Base-by-base conservation (phyloP, 2,797 vertebrate species). In the Pangasius krempfi region DNA sequence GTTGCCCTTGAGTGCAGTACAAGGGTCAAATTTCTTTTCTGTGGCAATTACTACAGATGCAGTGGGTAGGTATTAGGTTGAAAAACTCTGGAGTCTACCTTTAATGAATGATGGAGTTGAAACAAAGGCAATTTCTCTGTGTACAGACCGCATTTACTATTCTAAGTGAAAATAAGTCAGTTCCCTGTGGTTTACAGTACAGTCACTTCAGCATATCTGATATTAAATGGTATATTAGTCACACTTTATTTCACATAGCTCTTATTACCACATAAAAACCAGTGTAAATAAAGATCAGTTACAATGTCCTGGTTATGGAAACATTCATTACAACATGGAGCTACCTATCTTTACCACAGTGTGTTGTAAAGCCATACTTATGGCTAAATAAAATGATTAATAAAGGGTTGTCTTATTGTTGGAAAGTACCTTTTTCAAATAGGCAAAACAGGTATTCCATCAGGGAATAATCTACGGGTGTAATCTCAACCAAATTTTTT, bases 121-220 rank as follows among this genome's bases (percentile, higher is more conserved):
- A 54, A 40, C 33, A n/a, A 70, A 62, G 5, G 14, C 37, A 54
- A 22, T 33, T 54, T 20, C 16, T 52, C 20, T 18, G 44, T 78
- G 9, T 85, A 50, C 72, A 52, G n/a, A 50, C 4, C 20, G 54
- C 66, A 52, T 47, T 82, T 58, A 72, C 54, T 37, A 50, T 50
- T 20, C 37, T 20, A 44, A 86, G 27, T 25, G 47, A 25, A 54
- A 78, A 68, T 22, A 84, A 33, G 30, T 62, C 58, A 27, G 40
- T 30, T 86, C 52, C 37, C 20, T 86, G 83, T 85, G 81, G 62
- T 79, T 89, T 73, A 80, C 72, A 80, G 50, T 78, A 66, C 85
- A 78, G 85, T 84, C 70, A 78, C 82, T 44, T 80, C 30, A 80
- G 82, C 40, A 54, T 73, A 87, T 80, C 58, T 58, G 60, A 52